Evolutionary conservation across 2,797 vertebrate species (phyloP).

Genomic region (Buphagus erythrorhynchus): DNA sequence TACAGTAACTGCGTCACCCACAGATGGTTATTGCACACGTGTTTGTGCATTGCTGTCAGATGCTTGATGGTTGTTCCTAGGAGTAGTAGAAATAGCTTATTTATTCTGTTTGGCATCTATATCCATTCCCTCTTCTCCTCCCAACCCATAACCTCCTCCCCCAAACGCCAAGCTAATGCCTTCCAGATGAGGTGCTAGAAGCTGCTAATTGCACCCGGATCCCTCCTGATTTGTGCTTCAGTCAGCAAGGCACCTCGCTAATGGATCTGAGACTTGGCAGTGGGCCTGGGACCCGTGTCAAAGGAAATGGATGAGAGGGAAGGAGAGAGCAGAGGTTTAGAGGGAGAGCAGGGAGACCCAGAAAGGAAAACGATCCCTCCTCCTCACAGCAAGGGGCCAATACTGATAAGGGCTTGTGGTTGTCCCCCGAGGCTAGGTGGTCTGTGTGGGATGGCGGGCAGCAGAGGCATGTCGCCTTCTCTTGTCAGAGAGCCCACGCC

Average conservation of each 20-base stretch:
- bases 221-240: conserved; percentile 89
- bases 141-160: conserved; percentile 42
- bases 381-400: background rate
- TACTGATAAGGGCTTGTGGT: conserved; percentile 28
- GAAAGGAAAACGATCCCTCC: conserved; percentile 15
- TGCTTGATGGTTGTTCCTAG: conserved; percentile 32
- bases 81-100: conserved; percentile 64
- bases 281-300: conserved; percentile 77
- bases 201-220: conserved; percentile 93
- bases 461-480: background rate
- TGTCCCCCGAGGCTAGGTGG: background rate
- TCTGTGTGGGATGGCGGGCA: background rate
- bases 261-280: conserved; percentile 83
- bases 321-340: conserved; percentile 42
- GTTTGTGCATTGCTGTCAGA: background rate
- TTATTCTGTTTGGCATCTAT: conserved; percentile 80
- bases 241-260: conserved; percentile 84
- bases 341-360: background rate
- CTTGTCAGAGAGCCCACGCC: background rate
- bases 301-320: conserved; percentile 78
- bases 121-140: conserved; percentile 67
- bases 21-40: background rate
- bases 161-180: conserved; percentile 79
- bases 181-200: conserved; percentile 93
- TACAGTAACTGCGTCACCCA: background rate